These are phyloP conservation scores for Reinhardtius hippoglossoides DNA, from an alignment of 2,113 vertebrate species.

Conservation along the genomic window DNA sequence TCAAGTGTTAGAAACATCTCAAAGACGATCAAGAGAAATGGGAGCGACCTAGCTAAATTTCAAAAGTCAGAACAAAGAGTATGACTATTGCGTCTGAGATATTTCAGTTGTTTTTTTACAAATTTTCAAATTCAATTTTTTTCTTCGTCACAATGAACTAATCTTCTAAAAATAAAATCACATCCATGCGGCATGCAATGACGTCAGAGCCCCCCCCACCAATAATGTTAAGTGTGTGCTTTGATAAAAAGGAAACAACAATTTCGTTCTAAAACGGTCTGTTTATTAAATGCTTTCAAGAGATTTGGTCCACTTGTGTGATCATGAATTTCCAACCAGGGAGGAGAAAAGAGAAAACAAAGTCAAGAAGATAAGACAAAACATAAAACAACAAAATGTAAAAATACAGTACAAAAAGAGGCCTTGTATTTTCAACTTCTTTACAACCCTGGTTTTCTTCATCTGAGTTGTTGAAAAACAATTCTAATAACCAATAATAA, in stretches of 20 bases:
- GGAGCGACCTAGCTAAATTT: too few species aligned
- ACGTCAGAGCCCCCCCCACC: neutral
- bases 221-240: neutral
- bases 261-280: slow-evolving; percentile 77
- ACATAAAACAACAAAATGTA: slow-evolving; percentile 63
- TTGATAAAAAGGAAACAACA: neutral
- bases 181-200: neutral
- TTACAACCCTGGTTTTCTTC: slow-evolving; percentile 68
- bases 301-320: slow-evolving; percentile 85
- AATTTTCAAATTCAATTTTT: too few species aligned
- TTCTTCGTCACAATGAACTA: too few species aligned
- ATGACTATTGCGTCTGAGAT: too few species aligned
- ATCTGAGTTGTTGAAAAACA: slow-evolving; percentile 55
- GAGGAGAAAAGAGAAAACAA: slow-evolving; percentile 78
- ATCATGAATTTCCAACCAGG: slow-evolving; percentile 80
- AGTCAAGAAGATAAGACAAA: slow-evolving; percentile 55
- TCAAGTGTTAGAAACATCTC: too few species aligned
- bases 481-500: slow-evolving; percentile 36
- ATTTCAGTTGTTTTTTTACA: too few species aligned
- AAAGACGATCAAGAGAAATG: too few species aligned
- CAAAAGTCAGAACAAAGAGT: too few species aligned
- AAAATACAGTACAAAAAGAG: slow-evolving; percentile 82
- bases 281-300: slow-evolving; percentile 86
- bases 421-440: slow-evolving; percentile 65
- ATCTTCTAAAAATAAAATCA: neutral